Evolutionary conservation across 2,113 vertebrate genomes (phyloP).

Genomic region (Uria aalge): DNA sequence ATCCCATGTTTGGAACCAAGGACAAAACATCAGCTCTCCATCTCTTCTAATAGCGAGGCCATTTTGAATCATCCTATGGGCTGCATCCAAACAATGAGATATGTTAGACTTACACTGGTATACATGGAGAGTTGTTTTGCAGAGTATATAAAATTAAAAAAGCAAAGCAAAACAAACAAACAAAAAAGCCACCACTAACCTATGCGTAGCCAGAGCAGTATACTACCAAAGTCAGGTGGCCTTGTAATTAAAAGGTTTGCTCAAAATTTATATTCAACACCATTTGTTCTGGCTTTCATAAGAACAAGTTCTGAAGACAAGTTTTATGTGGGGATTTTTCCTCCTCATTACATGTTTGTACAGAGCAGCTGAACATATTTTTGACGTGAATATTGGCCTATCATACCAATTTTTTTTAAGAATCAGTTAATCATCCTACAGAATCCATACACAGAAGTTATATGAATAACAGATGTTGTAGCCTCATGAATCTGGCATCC

Average conservation of each 20-base stretch:
- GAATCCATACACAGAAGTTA: slow-evolving; percentile 16
- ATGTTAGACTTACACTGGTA: background rate
- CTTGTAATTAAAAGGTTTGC: background rate
- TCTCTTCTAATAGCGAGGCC: background rate
- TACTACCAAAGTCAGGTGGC: background rate
- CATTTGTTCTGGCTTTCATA: background rate
- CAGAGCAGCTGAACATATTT: background rate
- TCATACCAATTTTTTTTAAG: background rate
- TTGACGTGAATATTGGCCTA: background rate
- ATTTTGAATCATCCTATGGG: background rate
- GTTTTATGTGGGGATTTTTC: slow-evolving; percentile 8
- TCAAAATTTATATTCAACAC: background rate
- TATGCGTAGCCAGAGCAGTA: background rate
- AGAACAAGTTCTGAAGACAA: background rate
- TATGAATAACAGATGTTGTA: slow-evolving; percentile 37
- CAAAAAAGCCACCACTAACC: background rate
- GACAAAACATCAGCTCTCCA: background rate
- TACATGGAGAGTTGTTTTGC: background rate
- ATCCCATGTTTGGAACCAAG: background rate
- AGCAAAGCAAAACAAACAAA: background rate
- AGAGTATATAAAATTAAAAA: background rate
- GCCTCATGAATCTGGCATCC: slow-evolving; percentile 27
- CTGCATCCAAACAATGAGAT: background rate
- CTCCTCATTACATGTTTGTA: background rate
- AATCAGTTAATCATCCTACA: slow-evolving; percentile 30